Conservation (phyloP, 2,113 vertebrate species). For the Ammodramus savannarum region DNA sequence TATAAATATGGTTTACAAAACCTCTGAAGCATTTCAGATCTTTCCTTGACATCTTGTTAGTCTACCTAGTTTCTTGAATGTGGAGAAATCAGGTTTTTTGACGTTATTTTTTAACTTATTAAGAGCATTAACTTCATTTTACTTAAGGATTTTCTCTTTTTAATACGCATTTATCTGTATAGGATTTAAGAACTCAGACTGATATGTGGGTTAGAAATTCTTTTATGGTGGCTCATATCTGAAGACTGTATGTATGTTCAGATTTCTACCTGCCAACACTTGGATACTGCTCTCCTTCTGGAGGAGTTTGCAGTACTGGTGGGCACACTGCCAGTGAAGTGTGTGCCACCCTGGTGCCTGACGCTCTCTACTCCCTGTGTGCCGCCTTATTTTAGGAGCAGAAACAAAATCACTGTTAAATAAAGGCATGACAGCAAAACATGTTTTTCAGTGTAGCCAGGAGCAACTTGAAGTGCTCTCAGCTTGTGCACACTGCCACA, state of each 20-base stretch:
- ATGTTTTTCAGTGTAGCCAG: neutral
- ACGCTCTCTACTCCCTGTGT: neutral
- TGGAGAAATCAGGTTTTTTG: neutral
- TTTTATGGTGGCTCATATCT: constrained; percentile 3
- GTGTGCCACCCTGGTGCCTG: neutral
- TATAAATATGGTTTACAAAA: constrained; percentile 1
- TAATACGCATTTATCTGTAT: neutral
- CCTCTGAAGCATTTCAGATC: neutral
- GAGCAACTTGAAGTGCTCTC: neutral
- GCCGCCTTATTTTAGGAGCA: neutral
- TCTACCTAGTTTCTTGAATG: neutral
- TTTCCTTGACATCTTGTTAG: constrained; percentile 28
- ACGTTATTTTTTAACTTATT: constrained; percentile 44
- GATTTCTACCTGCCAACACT: neutral
- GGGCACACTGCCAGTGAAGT: neutral
- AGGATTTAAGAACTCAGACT: neutral
- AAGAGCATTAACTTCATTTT: constrained; percentile 34
- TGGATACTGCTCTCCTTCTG: neutral
- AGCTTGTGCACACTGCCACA: neutral
- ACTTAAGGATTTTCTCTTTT: constrained; percentile 8
- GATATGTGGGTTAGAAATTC: neutral
- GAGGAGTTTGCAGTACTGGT: neutral
- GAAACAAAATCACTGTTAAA: neutral
- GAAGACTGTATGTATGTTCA: neutral
- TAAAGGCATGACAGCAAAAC: neutral